Evolutionary conservation across 2,113 vertebrate species (phyloP).

Genomic region (Noctilio leporinus): DNA sequence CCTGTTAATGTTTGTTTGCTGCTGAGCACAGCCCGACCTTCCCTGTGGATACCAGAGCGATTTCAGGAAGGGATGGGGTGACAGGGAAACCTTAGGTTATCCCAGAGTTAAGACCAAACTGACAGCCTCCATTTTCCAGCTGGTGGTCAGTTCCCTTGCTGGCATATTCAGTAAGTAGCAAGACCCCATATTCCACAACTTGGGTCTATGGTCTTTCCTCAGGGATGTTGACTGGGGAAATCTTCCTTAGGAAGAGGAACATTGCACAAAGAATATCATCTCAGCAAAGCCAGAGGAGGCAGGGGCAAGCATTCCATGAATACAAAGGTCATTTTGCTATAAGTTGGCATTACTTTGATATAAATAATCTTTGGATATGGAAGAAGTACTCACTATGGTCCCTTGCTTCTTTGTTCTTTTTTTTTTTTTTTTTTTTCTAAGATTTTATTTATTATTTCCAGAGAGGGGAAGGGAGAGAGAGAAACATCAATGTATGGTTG

Average conservation of each 20-base stretch:
- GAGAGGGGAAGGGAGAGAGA: no score
- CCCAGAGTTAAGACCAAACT: background rate
- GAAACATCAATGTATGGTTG: no score
- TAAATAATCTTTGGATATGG: background rate
- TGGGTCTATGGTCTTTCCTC: background rate
- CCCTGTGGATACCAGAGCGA: background rate
- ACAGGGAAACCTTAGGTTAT: background rate
- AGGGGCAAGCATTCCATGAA: background rate
- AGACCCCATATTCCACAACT: background rate
- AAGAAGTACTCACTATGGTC: background rate
- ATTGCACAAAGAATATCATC: no score
- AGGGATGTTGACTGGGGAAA: background rate
- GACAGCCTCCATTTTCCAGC: background rate
- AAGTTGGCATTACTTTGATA: background rate
- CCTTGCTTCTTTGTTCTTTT: background rate
- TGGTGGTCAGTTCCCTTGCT: background rate
- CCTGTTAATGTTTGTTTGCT: background rate
- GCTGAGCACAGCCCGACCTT: background rate
- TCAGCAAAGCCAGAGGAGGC: background rate
- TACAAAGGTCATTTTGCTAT: background rate
- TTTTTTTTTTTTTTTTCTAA: no score
- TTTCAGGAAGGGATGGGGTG: background rate
- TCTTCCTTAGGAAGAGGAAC: background rate
- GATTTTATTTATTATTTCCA: no score
- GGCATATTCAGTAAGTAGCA: background rate